phyloP scores from a whole-genome alignment of 2,888 invertebrate genomes.

The Tholera decimalis region DNA sequence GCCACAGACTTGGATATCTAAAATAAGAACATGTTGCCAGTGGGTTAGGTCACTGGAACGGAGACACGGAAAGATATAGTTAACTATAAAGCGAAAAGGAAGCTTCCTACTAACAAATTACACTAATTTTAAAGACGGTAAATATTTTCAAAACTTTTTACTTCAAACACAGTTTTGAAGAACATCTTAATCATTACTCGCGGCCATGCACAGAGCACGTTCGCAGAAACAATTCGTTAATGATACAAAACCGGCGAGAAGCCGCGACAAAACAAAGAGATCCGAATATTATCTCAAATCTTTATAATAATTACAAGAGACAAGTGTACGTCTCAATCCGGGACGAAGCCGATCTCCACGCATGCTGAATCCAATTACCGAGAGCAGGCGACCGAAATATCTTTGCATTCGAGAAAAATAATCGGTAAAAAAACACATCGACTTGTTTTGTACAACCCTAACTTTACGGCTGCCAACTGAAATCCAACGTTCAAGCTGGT shows the following conservation, averaged over 20 bases:
- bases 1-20: no score
- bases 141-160: constrained; percentile 21
- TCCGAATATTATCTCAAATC: constrained; percentile 84
- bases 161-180: constrained; percentile 32
- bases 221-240: constrained; percentile 69
- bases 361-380: constrained; percentile 85
- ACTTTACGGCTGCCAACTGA: constrained; percentile 32
- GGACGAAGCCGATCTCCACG: constrained; percentile 65
- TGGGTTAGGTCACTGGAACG: neutral
- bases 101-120: neutral
- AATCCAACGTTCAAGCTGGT: neutral
- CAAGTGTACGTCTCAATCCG: constrained; percentile 86
- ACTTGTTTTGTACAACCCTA: constrained; percentile 79
- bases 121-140: constrained; percentile 22
- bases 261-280: constrained; percentile 74
- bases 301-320: constrained; percentile 89
- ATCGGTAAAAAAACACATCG: constrained; percentile 74
- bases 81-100: neutral
- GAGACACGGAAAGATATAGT: neutral
- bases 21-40: no score
- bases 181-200: constrained; percentile 49
- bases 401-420: constrained; percentile 81
- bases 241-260: constrained; percentile 67
- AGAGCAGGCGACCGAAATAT: constrained; percentile 79
- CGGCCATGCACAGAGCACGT: constrained; percentile 36